phyloP scores from a whole-genome alignment of 2,113 vertebrate species.

The Sturnira hondurensis region DNA sequence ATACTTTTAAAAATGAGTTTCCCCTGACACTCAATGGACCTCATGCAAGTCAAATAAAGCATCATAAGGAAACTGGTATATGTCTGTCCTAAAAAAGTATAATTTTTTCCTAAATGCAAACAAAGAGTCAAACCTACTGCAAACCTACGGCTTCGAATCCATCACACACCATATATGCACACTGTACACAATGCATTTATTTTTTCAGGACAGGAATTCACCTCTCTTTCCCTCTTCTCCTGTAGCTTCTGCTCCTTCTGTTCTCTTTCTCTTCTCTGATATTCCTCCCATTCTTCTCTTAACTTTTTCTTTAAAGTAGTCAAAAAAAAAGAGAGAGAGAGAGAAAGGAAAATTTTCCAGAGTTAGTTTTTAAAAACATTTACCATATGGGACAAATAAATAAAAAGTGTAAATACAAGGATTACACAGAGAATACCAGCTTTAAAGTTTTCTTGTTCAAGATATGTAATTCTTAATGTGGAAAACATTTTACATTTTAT shows the following conservation, averaged over 20 bases:
- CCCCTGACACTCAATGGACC: too few relatives aligned
- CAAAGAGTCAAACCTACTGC: not conserved
- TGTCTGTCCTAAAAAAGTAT: not conserved
- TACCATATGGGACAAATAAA: not conserved
- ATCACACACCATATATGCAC: not conserved
- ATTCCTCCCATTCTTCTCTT: conserved; percentile 94
- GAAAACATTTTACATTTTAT: not conserved
- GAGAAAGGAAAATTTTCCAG: not conserved
- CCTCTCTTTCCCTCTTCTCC: conserved; percentile 94
- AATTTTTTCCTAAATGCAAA: not conserved
- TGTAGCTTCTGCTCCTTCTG: conserved; percentile 86
- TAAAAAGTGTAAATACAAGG: not conserved
- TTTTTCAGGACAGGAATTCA: conserved; percentile 85
- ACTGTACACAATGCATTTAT: conserved; percentile 80
- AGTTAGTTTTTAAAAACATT: not conserved
- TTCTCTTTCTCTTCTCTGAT: conserved; percentile 88
- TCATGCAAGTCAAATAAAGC: too few relatives aligned
- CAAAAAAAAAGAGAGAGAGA: not conserved
- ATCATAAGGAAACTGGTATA: not conserved
- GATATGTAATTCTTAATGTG: not conserved
- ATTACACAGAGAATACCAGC: not conserved
- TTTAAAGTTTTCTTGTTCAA: not conserved
- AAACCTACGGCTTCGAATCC: not conserved
- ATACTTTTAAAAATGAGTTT: too few relatives aligned
- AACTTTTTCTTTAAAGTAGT: conserved; percentile 79